A percentile compares a stretch with the other conserved stretches of the same genome.
Conservation (phyloP, 2,797 vertebrate species). For the Sebastes matsubarae region DNA sequence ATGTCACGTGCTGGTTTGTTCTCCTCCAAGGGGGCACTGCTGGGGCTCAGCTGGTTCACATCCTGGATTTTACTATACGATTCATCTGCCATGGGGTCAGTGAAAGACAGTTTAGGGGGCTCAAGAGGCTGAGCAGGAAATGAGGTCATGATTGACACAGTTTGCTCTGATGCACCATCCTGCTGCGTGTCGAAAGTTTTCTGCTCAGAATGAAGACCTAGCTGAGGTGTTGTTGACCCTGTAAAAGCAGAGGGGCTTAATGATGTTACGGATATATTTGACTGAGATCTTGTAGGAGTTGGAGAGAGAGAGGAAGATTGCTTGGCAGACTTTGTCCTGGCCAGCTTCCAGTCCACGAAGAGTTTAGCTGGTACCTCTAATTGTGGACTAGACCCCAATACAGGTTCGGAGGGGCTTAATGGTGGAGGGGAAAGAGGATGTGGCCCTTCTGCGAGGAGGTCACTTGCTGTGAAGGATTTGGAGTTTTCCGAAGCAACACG, state of each 20-base stretch:
- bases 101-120: slow-evolving; percentile 17
- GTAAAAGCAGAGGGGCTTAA: slow-evolving; percentile 20
- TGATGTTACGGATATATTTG: slow-evolving; percentile 37
- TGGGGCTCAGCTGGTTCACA: slow-evolving; percentile 54
- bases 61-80: slow-evolving; percentile 28
- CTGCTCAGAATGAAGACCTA: slow-evolving; percentile 33
- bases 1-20: slow-evolving; percentile 31
- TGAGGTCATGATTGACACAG: slow-evolving; percentile 20
- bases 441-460: slow-evolving; percentile 37
- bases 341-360: slow-evolving; percentile 42
- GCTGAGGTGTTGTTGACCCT: slow-evolving; percentile 23
- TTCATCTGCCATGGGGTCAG: slow-evolving; percentile 32
- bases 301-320: slow-evolving; percentile 33
- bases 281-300: slow-evolving; percentile 22
- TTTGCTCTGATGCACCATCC: slow-evolving; percentile 31
- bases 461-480: slow-evolving; percentile 34
- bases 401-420: slow-evolving; percentile 47
- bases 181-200: slow-evolving; percentile 38
- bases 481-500: slow-evolving; percentile 34
- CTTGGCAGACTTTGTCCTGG: slow-evolving; percentile 40
- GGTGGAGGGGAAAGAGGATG: slow-evolving; percentile 39
- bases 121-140: slow-evolving; percentile 30
- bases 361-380: slow-evolving; percentile 42
- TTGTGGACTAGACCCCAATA: slow-evolving; percentile 10
- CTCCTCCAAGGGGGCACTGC: slow-evolving; percentile 45